Base-by-base conservation (phyloP, 2,888 invertebrate genomes). In the Orchestes rusci region DNA sequence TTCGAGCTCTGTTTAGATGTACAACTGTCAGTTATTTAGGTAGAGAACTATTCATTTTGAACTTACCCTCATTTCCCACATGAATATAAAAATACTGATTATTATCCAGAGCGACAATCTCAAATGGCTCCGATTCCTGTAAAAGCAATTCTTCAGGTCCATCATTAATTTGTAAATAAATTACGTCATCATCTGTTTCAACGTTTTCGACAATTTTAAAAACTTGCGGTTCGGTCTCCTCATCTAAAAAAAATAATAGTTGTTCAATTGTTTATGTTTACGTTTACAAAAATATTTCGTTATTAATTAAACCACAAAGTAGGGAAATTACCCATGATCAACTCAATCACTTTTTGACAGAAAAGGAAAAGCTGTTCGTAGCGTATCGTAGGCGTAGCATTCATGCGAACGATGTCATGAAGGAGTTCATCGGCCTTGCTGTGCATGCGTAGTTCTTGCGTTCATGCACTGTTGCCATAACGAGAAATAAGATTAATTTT, bases 261-360 rank as follows among this genome's bases (percentile, higher is more conserved):
- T 30, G 5, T 8, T 30, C 12, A n/a, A 30, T 30, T n/a, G 5
- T 33, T 33, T 33, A 33, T 16, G 16, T 32, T 40, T 20, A 4
- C 4, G 13, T 32, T 31, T 19, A 2, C 13, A 32, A 15, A 16
- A 33, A 7, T 28, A 10, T 27, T 8, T 27, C 27, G 39, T 45
- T 35, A 16, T 34, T 28, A 41, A 34, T 16, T 23, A 23, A 23
- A 45, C 19, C 20, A 39, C 28, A 43, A 47, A 39, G 27, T 33
- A 13, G 42, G 42, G 43, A 44, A 43, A 48, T 48, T 48, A 48
- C 48, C 48, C 48, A 48, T 48, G 28, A 48, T 47, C 29, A 44
- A 38, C 28, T 27, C n/a, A n/a, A n/a, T n/a, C n/a, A n/a, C n/a
- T n/a, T n/a, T n/a, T n/a, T n/a, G n/a, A n/a, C n/a, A n/a, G n/a